phyloP scores from a whole-genome alignment of 2,797 vertebrate species.

The Cuculus canorus region DNA sequence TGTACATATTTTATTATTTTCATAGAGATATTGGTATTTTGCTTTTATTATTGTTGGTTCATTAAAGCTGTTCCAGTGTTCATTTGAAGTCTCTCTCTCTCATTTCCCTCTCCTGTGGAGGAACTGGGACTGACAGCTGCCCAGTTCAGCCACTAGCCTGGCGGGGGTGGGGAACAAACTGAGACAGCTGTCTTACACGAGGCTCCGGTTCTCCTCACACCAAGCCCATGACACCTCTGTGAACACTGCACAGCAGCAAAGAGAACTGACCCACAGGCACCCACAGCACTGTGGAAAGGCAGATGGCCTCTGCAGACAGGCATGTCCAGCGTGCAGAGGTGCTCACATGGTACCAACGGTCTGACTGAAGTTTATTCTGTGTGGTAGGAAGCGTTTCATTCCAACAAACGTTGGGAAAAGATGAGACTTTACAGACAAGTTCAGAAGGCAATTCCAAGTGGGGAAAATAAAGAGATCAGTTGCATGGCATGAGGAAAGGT shows the following conservation, averaged over 20 bases:
- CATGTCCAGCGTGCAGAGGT: neutral
- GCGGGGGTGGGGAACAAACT: too few species aligned
- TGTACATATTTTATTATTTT: too few species aligned
- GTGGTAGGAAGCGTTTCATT: neutral
- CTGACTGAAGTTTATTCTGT: neutral
- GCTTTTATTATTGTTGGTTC: too few species aligned
- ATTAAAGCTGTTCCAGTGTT: too few species aligned
- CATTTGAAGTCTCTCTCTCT: too few species aligned
- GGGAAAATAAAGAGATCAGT: neutral
- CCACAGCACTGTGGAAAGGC: neutral
- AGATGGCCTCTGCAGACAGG: neutral
- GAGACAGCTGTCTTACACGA: neutral
- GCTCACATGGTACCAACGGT: neutral
- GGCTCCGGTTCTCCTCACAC: neutral
- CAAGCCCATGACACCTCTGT: neutral
- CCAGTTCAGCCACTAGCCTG: too few species aligned
- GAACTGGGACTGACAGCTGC: too few species aligned
- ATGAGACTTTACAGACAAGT: neutral
- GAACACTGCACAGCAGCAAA: neutral
- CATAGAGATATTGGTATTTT: too few species aligned
- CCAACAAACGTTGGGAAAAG: neutral
- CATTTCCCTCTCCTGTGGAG: too few species aligned
- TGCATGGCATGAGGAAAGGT: neutral
- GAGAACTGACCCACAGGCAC: neutral
- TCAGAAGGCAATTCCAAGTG: neutral